phyloP scores from a whole-genome alignment of 2,113 vertebrate species.

The Sula dactylatra region DNA sequence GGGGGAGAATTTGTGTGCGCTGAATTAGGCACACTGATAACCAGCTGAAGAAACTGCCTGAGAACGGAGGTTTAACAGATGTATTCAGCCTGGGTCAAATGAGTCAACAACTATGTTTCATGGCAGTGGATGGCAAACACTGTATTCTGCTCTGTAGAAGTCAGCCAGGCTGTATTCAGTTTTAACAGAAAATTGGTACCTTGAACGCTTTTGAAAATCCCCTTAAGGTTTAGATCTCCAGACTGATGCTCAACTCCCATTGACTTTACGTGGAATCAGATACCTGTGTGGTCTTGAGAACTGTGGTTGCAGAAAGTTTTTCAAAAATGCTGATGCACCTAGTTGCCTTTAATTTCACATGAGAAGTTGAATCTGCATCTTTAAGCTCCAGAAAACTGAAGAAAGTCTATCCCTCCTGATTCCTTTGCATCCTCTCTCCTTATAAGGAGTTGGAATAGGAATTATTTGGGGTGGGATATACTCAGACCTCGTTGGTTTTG shows the following conservation, averaged over 20 bases:
- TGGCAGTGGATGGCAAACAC: background rate
- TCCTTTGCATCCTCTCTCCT: background rate
- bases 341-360: background rate
- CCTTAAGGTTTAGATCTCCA: background rate
- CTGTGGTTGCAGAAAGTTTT: background rate
- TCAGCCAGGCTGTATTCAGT: background rate
- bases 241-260: background rate
- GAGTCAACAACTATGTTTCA: rapidly evolving
- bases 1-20: background rate
- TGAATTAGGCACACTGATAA: background rate
- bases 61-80: background rate
- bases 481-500: background rate
- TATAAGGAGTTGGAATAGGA: background rate
- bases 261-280: background rate
- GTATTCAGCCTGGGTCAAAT: background rate
- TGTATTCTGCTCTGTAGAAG: background rate
- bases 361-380: background rate
- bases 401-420: background rate
- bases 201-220: background rate
- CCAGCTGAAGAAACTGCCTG: background rate
- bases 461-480: background rate
- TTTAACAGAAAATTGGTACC: background rate
- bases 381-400: background rate
- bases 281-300: background rate
- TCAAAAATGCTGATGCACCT: background rate